Conservation (phyloP, 2,797 vertebrate genomes). For the Rhinella marina region DNA sequence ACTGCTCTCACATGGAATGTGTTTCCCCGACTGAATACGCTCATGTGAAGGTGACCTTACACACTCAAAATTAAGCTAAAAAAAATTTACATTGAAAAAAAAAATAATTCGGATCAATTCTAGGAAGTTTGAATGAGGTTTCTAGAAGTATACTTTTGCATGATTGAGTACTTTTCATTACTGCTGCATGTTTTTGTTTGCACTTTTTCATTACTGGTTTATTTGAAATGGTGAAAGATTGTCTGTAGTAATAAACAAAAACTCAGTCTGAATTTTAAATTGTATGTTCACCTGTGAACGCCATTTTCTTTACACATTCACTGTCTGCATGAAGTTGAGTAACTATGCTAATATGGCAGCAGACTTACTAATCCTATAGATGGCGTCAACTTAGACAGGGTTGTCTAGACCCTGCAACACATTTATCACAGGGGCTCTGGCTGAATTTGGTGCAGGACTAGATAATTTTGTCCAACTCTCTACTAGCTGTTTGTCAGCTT, state of each 20-base stretch:
- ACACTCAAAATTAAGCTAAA: neutral
- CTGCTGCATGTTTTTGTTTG: constrained; percentile 43
- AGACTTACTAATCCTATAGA: too few relatives aligned
- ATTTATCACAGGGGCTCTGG: too few relatives aligned
- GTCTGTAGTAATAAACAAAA: neutral
- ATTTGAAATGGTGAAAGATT: neutral
- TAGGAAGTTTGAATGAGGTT: constrained; percentile 34
- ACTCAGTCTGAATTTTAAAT: neutral
- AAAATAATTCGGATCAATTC: constrained; percentile 26
- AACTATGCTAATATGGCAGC: neutral
- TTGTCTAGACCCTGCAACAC: too few relatives aligned
- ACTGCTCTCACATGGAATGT: too few relatives aligned
- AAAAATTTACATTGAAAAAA: neutral
- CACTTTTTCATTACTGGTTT: neutral
- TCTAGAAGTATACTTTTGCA: constrained; percentile 48
- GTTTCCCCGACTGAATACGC: too few relatives aligned
- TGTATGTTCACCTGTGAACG: neutral
- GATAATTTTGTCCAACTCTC: too few relatives aligned
- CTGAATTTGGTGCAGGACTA: too few relatives aligned
- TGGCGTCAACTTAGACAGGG: too few relatives aligned
- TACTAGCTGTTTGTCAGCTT: too few relatives aligned
- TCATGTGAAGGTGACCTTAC: neutral
- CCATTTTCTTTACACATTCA: neutral
- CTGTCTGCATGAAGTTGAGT: neutral
- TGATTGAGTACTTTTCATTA: constrained; percentile 10